Base-by-base conservation (phyloP, 2,888 invertebrate genomes). In the Tribolium freemani region DNA sequence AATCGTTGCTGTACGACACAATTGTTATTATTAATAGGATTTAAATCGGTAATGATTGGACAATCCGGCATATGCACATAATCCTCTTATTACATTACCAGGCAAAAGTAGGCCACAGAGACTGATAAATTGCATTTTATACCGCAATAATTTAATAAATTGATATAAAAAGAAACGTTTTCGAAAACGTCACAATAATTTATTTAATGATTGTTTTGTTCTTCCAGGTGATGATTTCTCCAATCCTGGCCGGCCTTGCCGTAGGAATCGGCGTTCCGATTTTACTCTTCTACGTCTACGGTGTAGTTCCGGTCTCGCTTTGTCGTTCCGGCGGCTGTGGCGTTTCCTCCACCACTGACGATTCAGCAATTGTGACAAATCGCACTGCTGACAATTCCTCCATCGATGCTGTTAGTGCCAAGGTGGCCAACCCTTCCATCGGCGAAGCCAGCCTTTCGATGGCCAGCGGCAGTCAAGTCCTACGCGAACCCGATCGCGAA, bases 251-350 rank as follows among this genome's bases (percentile, higher is more conserved):
- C 26, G 89, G 89, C 46, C 81, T 89, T 68, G 86, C 86, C 31
- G 86, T 86, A 26, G 86, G 93, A 56, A 91, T 95, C 75, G 93
- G 96, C 77, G 93, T 96, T 77, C 93, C 97, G 80, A 91, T 97
- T 85, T 87, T 96, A 83, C 86, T 96, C 81, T 93, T 96, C 85
- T 93, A 97, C 88, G 94, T 97, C 76, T 95, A 95, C 85, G 95
- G 94, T 81, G 96, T 97, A 54, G 93, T 96, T 64, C 94, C 94
- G 9, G 91, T 95, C 53, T 94, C 94, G 0, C 87, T 95, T 74
- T 95, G 94, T 83, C 90, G 94, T 31, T 93, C 93, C 77, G 94
- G 94, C 20, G 92, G 92, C 48, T 93, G 94, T 83, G 94, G 94
- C 0, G 92, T 93, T n/a, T 90, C 89, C 9, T 84, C 86, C 45